phyloP scores from a whole-genome alignment of 1,140 invertebrate genomes.

The Drosophila subpulchrella region DNA sequence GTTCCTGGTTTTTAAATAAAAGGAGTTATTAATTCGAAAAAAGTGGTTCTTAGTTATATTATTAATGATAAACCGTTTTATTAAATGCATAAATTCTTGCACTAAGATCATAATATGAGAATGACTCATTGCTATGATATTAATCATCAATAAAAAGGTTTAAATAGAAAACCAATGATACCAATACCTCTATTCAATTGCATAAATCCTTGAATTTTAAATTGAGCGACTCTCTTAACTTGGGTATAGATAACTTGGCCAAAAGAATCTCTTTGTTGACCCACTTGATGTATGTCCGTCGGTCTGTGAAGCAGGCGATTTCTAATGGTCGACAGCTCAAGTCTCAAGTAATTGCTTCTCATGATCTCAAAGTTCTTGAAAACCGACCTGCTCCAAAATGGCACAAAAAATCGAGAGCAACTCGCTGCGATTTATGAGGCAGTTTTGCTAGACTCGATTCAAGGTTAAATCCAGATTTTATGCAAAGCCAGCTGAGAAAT shows the following conservation, averaged over 20 bases:
- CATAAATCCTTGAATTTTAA: too few relatives aligned
- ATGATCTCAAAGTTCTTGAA: constrained; percentile 21
- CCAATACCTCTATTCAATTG: not conserved
- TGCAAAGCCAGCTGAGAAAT: constrained; percentile 43
- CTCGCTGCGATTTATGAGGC: constrained; percentile 24
- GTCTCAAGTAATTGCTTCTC: constrained; percentile 13
- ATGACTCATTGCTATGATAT: too few relatives aligned
- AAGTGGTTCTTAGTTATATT: too few relatives aligned
- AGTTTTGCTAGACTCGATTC: constrained; percentile 17
- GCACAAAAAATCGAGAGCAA: constrained; percentile 8
- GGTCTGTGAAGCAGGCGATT: constrained; percentile 10
- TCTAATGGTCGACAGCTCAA: constrained; percentile 26
- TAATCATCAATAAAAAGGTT: too few relatives aligned
- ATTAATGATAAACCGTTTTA: too few relatives aligned
- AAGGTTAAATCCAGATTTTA: constrained; percentile 53
- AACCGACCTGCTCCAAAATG: constrained; percentile 24
- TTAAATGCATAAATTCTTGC: too few relatives aligned
- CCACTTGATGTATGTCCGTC: constrained; percentile 30
- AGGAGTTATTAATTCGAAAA: too few relatives aligned
- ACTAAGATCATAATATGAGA: too few relatives aligned
- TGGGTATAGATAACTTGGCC: not conserved
- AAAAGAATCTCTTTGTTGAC: constrained; percentile 10
- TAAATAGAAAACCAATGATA: too few relatives aligned
- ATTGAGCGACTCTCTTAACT: not conserved
- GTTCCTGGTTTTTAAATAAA: too few relatives aligned